Conservation (phyloP, 2,888 invertebrate species). For the Microplitis deprimator region DNA sequence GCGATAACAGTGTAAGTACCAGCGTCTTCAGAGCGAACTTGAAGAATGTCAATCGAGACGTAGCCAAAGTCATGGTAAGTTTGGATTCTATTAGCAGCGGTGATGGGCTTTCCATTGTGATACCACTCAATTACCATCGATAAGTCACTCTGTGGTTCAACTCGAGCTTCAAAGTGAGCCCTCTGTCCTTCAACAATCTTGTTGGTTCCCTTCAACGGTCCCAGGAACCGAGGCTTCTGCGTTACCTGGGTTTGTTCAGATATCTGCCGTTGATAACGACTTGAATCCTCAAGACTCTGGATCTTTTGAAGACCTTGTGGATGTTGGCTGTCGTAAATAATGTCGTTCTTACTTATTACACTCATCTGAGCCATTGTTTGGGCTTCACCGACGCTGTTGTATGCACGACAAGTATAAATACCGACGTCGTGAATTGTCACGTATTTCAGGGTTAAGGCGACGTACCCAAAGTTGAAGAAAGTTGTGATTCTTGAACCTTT, state of each 20-base stretch:
- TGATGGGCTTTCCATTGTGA: slow-evolving; percentile 93
- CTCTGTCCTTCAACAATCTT: slow-evolving; percentile 94
- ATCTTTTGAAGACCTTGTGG: slow-evolving; percentile 93
- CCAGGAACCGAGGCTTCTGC: slow-evolving; percentile 89
- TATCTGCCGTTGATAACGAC: slow-evolving; percentile 77
- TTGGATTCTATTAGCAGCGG: slow-evolving; percentile 91
- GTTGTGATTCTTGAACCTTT: slow-evolving; percentile 88
- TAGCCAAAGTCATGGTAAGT: slow-evolving; percentile 97
- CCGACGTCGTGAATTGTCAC: slow-evolving; percentile 93
- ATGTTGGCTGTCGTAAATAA: slow-evolving; percentile 91
- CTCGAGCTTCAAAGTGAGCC: slow-evolving; percentile 94
- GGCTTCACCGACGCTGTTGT: slow-evolving; percentile 89
- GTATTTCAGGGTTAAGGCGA: slow-evolving; percentile 92
- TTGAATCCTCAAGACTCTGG: slow-evolving; percentile 88
- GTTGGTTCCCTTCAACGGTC: slow-evolving; percentile 92
- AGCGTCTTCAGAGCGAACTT: slow-evolving; percentile 92
- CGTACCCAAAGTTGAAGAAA: slow-evolving; percentile 95
- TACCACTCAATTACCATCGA: slow-evolving; percentile 97
- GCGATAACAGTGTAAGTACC: slow-evolving; percentile 95
- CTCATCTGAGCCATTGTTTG: slow-evolving; percentile 85
- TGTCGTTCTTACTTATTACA: slow-evolving; percentile 88
- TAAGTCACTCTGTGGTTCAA: slow-evolving; percentile 95
- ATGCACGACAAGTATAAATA: slow-evolving; percentile 89
- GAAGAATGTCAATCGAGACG: slow-evolving; percentile 94
- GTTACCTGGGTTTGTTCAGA: slow-evolving; percentile 84